These are phyloP conservation scores for Parascotia fuliginaria DNA, from an alignment of 2,888 invertebrate genomes.

Conservation along the genomic window DNA sequence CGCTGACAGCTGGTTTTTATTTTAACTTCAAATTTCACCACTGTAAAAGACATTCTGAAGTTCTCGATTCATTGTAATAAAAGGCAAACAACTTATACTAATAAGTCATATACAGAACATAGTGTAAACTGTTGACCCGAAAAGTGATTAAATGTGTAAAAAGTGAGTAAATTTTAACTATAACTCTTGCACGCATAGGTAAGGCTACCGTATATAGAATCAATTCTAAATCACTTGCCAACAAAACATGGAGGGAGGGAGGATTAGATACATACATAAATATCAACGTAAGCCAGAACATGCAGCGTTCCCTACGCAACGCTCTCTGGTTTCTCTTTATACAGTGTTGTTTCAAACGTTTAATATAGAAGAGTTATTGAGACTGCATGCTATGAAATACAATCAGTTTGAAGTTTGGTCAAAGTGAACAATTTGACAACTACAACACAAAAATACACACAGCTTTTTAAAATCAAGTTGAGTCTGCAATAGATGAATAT, in stretches of 20 bases:
- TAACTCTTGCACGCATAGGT: constrained; percentile 3
- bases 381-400: not conserved
- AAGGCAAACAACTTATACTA: too few relatives aligned
- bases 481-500: too few relatives aligned
- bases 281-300: not conserved
- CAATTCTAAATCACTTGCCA: constrained; percentile 56
- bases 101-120: not conserved
- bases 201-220: constrained; percentile 27
- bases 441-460: too few relatives aligned
- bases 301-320: not conserved
- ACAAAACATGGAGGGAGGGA: constrained; percentile 29
- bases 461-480: too few relatives aligned
- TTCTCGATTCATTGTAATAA: too few relatives aligned
- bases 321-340: constrained; percentile 1
- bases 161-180: too few relatives aligned
- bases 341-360: not conserved
- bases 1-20: too few relatives aligned
- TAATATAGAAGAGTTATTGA: not conserved
- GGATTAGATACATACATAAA: constrained; percentile 11
- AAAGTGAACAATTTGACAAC: too few relatives aligned
- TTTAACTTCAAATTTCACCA: too few relatives aligned
- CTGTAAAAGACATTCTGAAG: too few relatives aligned
- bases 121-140: not conserved
- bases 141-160: not conserved
- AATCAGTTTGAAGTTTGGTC: not conserved